These are phyloP conservation scores for Boloria selene DNA, from an alignment of 2,888 invertebrate species.

Conservation along the genomic window DNA sequence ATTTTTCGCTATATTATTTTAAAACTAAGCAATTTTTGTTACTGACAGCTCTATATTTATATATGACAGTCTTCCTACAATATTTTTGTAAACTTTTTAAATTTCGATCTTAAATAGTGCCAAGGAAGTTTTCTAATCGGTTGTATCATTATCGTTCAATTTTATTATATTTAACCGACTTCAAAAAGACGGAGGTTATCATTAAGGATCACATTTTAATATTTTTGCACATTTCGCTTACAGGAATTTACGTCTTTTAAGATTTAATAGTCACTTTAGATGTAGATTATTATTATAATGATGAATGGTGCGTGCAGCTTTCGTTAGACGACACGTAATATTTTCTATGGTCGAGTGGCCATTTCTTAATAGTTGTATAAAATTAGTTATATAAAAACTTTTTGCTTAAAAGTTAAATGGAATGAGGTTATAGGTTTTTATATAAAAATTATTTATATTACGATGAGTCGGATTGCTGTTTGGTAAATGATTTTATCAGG, in stretches of 20 bases:
- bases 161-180: neutral
- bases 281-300: constrained; percentile 16
- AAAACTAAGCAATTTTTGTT: neutral
- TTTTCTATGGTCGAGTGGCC: neutral
- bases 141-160: constrained; percentile 3
- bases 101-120: constrained; percentile 15
- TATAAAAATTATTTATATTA: too few species aligned
- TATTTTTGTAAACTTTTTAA: constrained; percentile 23
- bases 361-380: neutral
- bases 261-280: constrained; percentile 20
- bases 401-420: neutral
- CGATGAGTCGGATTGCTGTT: too few species aligned
- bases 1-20: too few species aligned
- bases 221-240: constrained; percentile 12
- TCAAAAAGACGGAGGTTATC: too few species aligned
- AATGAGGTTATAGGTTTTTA: too few species aligned
- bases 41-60: neutral
- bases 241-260: constrained; percentile 22
- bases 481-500: too few species aligned
- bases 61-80: constrained; percentile 22
- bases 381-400: neutral
- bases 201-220: constrained; percentile 10
- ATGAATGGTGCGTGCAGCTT: constrained; percentile 13
- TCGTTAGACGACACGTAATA: neutral
- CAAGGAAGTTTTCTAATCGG: neutral